phyloP scores from a whole-genome alignment of 2,888 invertebrate genomes.

The Noctua comes region DNA sequence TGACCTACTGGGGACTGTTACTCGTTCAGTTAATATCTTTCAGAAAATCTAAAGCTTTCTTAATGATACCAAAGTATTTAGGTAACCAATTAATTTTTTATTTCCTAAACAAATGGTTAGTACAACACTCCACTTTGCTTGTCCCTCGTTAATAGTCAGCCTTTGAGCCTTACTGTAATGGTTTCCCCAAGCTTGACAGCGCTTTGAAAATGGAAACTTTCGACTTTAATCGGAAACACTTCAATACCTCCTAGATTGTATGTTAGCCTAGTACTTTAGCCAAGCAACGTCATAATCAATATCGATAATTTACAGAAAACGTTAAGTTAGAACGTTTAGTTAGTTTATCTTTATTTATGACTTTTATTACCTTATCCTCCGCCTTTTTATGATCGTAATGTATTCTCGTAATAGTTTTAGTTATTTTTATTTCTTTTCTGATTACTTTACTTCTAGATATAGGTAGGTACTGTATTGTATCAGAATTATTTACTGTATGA shows the following conservation, averaged over 20 bases:
- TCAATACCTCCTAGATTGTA: not conserved
- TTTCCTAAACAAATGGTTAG: slow-evolving; percentile 5
- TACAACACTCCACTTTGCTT: slow-evolving; percentile 1
- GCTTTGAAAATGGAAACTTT: slow-evolving; percentile 53
- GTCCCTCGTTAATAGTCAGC: slow-evolving; percentile 13
- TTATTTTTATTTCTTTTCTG: slow-evolving; percentile 28
- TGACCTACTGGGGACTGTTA: not conserved
- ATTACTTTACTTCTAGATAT: slow-evolving; percentile 25
- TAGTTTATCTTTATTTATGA: slow-evolving; percentile 43
- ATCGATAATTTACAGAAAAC: slow-evolving; percentile 24
- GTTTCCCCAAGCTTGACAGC: slow-evolving; percentile 21
- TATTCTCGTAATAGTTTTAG: slow-evolving; percentile 29
- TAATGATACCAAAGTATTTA: slow-evolving; percentile 2
- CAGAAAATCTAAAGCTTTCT: not conserved
- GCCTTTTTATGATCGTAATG: slow-evolving; percentile 44
- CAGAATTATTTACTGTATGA: slow-evolving; percentile 28
- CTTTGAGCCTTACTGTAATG: slow-evolving; percentile 29
- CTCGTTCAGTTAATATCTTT: not conserved
- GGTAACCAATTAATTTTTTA: slow-evolving; percentile 14
- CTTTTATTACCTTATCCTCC: slow-evolving; percentile 42
- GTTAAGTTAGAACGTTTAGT: no score
- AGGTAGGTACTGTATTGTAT: slow-evolving; percentile 16
- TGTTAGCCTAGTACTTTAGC: slow-evolving; percentile 9
- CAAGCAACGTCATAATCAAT: slow-evolving; percentile 23
- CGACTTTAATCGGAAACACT: slow-evolving; percentile 32